phyloP scores from a whole-genome alignment of 1,140 invertebrate species.

The Idris sp. region DNA sequence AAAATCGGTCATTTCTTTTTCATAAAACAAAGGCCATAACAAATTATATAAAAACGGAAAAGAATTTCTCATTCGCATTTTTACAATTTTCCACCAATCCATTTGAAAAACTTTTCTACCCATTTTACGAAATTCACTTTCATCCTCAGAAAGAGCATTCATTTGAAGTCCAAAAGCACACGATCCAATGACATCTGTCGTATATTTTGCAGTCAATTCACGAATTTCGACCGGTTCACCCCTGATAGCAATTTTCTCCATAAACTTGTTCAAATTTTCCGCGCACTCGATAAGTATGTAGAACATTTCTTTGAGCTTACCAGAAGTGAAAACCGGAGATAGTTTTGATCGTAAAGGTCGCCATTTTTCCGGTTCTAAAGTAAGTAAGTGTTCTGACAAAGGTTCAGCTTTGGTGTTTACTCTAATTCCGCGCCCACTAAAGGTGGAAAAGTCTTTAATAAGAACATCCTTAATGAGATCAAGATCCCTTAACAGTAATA shows the following conservation, averaged over 20 bases:
- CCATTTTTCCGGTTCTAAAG: slow-evolving; percentile 67
- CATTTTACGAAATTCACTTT: slow-evolving; percentile 76
- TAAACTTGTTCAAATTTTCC: slow-evolving; percentile 59
- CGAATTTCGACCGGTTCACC: slow-evolving; percentile 54
- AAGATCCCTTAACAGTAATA: slow-evolving; percentile 43
- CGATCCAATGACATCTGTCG: slow-evolving; percentile 79
- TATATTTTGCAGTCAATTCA: slow-evolving; percentile 71
- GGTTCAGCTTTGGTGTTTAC: slow-evolving; percentile 77
- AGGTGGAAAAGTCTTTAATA: slow-evolving; percentile 51
- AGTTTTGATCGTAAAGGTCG: slow-evolving; percentile 67
- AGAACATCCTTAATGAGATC: slow-evolving; percentile 57
- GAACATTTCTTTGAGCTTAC: slow-evolving; percentile 74
- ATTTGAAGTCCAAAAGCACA: slow-evolving; percentile 80
- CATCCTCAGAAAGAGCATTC: slow-evolving; percentile 76
- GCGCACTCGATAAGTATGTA: slow-evolving; percentile 64
- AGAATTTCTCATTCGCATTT: slow-evolving; percentile 48
- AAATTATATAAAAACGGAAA: slow-evolving; percentile 53
- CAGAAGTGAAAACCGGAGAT: slow-evolving; percentile 56
- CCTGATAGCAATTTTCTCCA: slow-evolving; percentile 32
- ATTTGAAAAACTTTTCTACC: slow-evolving; percentile 69
- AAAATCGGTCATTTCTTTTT: slow-evolving; percentile 73
- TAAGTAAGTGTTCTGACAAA: slow-evolving; percentile 69
- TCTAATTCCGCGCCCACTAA: slow-evolving; percentile 63
- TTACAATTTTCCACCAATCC: slow-evolving; percentile 58
- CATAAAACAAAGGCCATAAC: slow-evolving; percentile 38